Percentiles rank a stretch among this genome's conserved stretches.
These are phyloP conservation scores for Cydia pomonella DNA, from an alignment of 1,140 invertebrate species.

Conservation along the genomic window DNA sequence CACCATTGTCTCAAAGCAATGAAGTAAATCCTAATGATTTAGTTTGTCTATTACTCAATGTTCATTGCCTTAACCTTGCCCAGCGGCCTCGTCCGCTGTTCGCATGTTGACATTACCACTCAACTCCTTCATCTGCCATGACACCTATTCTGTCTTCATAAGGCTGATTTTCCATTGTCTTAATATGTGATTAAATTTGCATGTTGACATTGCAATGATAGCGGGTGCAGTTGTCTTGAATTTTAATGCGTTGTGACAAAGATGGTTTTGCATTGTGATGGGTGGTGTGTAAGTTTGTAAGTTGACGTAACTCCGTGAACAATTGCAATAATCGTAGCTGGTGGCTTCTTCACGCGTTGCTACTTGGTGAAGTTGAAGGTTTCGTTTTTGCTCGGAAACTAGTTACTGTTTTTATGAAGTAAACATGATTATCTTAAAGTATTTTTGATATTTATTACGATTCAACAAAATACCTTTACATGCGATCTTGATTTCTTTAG, in stretches of 20 bases:
- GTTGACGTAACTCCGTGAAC: slow-evolving; percentile 12
- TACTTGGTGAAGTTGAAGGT: slow-evolving; percentile 24
- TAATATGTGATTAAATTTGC: slow-evolving; percentile 29
- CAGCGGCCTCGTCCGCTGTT: slow-evolving; percentile 54
- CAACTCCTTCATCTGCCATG: not conserved
- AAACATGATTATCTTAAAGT: slow-evolving; percentile 1
- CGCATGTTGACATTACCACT: slow-evolving; percentile 45
- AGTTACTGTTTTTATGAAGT: slow-evolving; percentile 8
- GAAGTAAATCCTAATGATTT: slow-evolving; percentile 19
- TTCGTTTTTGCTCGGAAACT: slow-evolving; percentile 5
- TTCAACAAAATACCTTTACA: not conserved
- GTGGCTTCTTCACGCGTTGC: slow-evolving; percentile 14
- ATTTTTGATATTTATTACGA: slow-evolving; percentile 2
- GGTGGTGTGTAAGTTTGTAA: slow-evolving; percentile 15
- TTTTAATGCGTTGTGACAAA: not conserved
- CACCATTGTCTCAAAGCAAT: slow-evolving; percentile 11
- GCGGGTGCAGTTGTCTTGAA: not conserved
- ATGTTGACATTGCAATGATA: slow-evolving; percentile 41
- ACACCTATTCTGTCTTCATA: slow-evolving; percentile 8
- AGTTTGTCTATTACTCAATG: slow-evolving; percentile 14
- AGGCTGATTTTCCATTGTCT: not conserved
- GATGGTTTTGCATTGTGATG: not conserved
- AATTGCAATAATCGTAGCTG: slow-evolving; percentile 24
- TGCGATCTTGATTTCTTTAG: not conserved
- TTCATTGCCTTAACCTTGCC: slow-evolving; percentile 59